Percentiles rank a stretch among this genome's conserved stretches.
Evolutionary conservation across 1,140 invertebrate species (phyloP).

Genomic region (Drosophila ironensis): DNA sequence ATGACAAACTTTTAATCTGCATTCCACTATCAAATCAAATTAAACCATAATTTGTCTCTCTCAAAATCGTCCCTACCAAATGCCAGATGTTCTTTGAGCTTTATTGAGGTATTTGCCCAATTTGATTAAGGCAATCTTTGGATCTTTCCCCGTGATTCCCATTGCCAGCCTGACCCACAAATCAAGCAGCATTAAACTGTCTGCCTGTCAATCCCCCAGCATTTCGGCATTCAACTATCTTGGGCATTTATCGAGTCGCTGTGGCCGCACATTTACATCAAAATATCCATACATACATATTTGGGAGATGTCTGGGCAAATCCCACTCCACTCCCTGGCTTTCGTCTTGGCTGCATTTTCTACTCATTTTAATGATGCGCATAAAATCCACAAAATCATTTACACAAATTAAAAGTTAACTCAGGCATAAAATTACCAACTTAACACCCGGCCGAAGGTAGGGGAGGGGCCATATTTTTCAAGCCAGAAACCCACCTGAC

Average conservation of each 20-base stretch:
- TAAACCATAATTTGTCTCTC: background rate
- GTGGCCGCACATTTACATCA: conserved; percentile 46
- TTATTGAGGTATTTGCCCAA: conserved; percentile 39
- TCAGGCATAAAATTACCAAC: conserved; percentile 81
- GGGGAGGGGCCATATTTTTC: conserved; percentile 4
- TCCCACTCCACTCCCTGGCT: background rate
- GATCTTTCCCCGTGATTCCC: background rate
- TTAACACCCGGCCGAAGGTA: conserved; percentile 71
- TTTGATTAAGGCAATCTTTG: conserved; percentile 12
- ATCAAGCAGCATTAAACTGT: conserved; percentile 74
- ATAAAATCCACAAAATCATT: conserved; percentile 78
- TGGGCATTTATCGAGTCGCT: conserved; percentile 32
- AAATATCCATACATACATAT: conserved; percentile 24
- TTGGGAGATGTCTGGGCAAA: background rate
- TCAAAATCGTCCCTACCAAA: background rate
- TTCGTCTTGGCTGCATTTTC: conserved; percentile 12
- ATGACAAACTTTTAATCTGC: background rate
- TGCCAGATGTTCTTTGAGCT: conserved; percentile 25
- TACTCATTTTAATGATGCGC: conserved; percentile 64
- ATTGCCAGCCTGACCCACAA: conserved; percentile 48
- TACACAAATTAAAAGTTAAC: conserved; percentile 79
- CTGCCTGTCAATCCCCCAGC: conserved; percentile 49
- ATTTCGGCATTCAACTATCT: conserved; percentile 40
- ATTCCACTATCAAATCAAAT: background rate
- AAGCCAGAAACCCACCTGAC: conserved; percentile 24